phyloP scores from a whole-genome alignment of 2,797 vertebrate genomes.

The Philypnodon macrostomus region DNA sequence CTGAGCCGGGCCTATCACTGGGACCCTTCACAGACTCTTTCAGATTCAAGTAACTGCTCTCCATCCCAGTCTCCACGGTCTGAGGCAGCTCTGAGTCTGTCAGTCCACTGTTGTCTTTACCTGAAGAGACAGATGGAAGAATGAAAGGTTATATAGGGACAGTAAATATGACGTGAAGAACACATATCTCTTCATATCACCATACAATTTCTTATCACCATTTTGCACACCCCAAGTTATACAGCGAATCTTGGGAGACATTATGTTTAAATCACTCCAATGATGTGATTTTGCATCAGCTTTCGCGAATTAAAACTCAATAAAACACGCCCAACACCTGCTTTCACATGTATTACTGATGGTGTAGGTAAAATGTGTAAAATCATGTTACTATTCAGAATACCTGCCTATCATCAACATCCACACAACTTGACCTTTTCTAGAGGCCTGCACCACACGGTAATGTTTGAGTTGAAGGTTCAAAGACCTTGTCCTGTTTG shows the following conservation, averaged over 20 bases:
- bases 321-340: too few species aligned
- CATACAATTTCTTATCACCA: too few species aligned
- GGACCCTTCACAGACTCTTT: conserved; percentile 85
- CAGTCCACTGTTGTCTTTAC: conserved; percentile 85
- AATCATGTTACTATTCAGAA: conserved; percentile 20
- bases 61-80: conserved; percentile 87
- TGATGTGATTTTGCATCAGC: too few species aligned
- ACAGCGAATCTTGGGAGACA: too few species aligned
- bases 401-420: conserved; percentile 57
- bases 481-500: conserved; percentile 47
- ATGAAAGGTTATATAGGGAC: background rate
- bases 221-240: too few species aligned
- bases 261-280: too few species aligned
- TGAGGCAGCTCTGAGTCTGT: conserved; percentile 83
- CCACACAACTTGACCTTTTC: conserved; percentile 31
- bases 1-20: conserved; percentile 80
- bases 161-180: background rate
- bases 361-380: conserved; percentile 9
- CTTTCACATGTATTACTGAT: too few species aligned
- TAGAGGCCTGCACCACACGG: conserved; percentile 53
- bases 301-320: too few species aligned
- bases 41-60: conserved; percentile 89
- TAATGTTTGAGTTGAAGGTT: conserved; percentile 56
- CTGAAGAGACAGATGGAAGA: conserved; percentile 57
- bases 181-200: too few species aligned